A percentile compares a stretch with the other conserved stretches of the same genome.
These are phyloP conservation scores for Sericinus montela DNA, from an alignment of 2,888 invertebrate species.

Conservation along the genomic window DNA sequence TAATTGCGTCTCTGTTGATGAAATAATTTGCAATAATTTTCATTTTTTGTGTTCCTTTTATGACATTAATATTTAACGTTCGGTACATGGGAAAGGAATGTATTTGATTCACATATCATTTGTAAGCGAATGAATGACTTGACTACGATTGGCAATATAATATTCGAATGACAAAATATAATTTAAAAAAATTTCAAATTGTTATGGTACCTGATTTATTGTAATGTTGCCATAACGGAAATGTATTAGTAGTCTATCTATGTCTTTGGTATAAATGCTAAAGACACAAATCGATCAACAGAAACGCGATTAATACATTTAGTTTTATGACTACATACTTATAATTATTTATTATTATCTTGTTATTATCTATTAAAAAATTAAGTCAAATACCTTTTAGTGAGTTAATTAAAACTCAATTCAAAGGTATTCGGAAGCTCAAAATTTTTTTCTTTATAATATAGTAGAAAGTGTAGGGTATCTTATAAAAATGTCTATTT, in stretches of 20 bases:
- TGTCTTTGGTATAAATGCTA: too few species aligned
- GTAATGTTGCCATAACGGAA: too few species aligned
- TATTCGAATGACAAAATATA: too few species aligned
- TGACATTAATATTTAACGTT: too few species aligned
- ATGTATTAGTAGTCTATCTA: too few species aligned
- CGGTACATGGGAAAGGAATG: not conserved
- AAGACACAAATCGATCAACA: not conserved
- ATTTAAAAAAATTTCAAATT: too few species aligned
- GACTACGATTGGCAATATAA: not conserved
- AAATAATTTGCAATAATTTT: not conserved
- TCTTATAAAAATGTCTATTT: not conserved
- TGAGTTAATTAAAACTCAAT: not conserved
- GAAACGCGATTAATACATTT: conserved; percentile 1
- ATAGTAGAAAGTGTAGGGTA: conserved; percentile 7
- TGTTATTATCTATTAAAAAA: not conserved
- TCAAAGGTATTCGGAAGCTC: conserved; percentile 7
- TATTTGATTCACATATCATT: conserved; percentile 18
- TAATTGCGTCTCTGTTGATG: conserved; percentile 1
- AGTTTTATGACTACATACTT: not conserved
- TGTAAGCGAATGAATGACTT: not conserved
- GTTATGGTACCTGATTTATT: too few species aligned
- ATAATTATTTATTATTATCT: not conserved
- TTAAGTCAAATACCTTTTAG: conserved; percentile 2
- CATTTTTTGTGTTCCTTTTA: too few species aligned
- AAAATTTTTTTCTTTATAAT: conserved; percentile 9